Evolutionary conservation across 2,113 vertebrate species (phyloP), one percentile per base, ranked within the genome.

Genomic region (chimpanzee (Pan troglodytes)): DNA sequence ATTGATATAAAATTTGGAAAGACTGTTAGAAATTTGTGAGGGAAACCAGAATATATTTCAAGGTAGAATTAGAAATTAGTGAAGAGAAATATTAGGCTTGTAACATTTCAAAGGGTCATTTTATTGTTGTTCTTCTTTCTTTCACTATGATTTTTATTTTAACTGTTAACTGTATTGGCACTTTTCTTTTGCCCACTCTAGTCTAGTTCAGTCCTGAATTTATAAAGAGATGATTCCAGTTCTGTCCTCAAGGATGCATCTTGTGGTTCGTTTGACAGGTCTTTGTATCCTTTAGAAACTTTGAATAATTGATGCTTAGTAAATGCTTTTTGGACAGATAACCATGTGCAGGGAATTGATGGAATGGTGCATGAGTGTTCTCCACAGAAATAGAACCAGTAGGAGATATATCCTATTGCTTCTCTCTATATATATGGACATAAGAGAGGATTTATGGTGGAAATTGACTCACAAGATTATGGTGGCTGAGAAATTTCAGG

Each of bases 1-100:
- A 94, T 88, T 83, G 64, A 95, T 95, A 86, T 30, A 91, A 95
- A 96, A 95, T 83, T 70, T 97, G 20, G 52, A 75, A 95, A 90
- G 35, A 75, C 55, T 93, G 43, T 64, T 81, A 85, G 30, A 92
- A 91, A 88, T 94, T 75, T 95, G 40, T 89, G 76, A 97, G 68
- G 75, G 59, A 91, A 88, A 78, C n/a, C 22, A 73, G 52, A 94
- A 78, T 72, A 22, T 38, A 93, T 87, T 97, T 97, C 68, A 90
- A 95, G 59, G 23, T 50, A 13, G 30, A 86, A 70, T 92, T 86
- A 84, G 27, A 94, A 97, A 78, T n/a, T 18, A 80, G 30, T 67
- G 11, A 95, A 90, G 25, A 81, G 72, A 83, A 97, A 59, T 59
- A 75, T 16, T 76, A 83, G 38, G 5, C 13, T 88, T 96, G 52